Evolutionary conservation across 1,140 invertebrate genomes (phyloP).

Genomic region (Sycobia sp.): DNA sequence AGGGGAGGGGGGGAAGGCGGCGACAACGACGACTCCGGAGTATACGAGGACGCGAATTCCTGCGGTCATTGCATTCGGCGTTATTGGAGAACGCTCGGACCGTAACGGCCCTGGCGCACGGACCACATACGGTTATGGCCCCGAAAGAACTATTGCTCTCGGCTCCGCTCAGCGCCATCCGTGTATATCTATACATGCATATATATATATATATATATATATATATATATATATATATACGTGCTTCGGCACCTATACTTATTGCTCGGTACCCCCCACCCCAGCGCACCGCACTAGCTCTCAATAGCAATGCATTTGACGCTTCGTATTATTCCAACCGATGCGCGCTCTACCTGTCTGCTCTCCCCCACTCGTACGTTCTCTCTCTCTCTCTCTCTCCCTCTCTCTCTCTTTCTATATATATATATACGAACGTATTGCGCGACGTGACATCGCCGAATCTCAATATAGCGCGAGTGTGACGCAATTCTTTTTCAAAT

Average conservation of each 20-base stretch:
- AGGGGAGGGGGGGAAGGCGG: neutral
- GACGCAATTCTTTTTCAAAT: neutral
- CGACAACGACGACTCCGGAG: too few species aligned
- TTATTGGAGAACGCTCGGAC: slow-evolving; percentile 49
- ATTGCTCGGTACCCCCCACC: neutral
- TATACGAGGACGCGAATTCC: too few species aligned
- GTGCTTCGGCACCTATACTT: slow-evolving; percentile 4
- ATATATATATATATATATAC: too few species aligned
- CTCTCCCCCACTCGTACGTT: neutral
- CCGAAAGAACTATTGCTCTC: slow-evolving; percentile 40
- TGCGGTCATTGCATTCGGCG: slow-evolving; percentile 41
- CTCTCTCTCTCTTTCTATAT: too few species aligned
- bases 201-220: too few species aligned
- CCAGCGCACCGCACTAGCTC: too few species aligned
- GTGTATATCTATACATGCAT: too few species aligned
- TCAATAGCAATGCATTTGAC: neutral
- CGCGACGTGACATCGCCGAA: neutral
- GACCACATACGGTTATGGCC: slow-evolving; percentile 47
- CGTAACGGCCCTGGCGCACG: slow-evolving; percentile 45
- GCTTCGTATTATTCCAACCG: neutral
- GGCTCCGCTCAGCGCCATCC: neutral
- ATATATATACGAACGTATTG: neutral
- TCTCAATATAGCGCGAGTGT: neutral
- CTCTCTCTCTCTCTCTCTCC: too few species aligned
- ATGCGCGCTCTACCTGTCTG: neutral